phyloP scores from a whole-genome alignment of 2,113 vertebrate genomes.

The Natator depressus region DNA sequence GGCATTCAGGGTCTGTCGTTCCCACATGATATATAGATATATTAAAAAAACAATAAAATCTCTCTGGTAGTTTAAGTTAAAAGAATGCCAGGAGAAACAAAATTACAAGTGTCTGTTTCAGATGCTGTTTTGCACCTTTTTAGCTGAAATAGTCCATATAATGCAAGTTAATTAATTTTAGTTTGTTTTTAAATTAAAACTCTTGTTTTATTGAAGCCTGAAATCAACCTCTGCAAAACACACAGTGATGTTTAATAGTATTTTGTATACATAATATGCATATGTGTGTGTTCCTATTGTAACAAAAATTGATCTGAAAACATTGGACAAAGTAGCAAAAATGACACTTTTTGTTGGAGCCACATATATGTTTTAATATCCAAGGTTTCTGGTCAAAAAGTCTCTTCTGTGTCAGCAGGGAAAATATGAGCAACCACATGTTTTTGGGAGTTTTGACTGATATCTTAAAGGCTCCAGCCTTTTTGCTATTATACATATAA shows the following conservation, averaged over 20 bases:
- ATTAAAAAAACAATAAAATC: not conserved
- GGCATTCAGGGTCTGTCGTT: constrained; percentile 35
- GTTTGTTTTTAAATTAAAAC: not conserved
- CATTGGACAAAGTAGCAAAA: not conserved
- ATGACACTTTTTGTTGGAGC: not conserved
- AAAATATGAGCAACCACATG: constrained; percentile 47
- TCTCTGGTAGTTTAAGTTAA: not conserved
- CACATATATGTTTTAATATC: not conserved
- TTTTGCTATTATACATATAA: constrained; percentile 2
- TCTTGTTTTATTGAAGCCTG: not conserved
- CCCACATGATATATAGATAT: not conserved
- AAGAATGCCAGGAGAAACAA: not conserved
- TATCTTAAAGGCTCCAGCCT: constrained; percentile 30
- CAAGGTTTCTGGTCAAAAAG: not conserved
- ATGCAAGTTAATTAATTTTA: constrained; percentile 1
- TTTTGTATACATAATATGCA: not conserved
- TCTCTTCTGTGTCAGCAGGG: constrained; percentile 16
- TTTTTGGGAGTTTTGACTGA: constrained; percentile 11
- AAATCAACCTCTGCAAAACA: constrained; percentile 9
- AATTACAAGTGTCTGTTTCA: constrained; percentile 18
- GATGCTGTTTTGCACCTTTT: not conserved
- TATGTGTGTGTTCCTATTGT: not conserved
- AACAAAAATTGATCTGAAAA: constrained; percentile 16
- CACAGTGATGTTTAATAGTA: not conserved
- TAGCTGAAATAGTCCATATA: constrained; percentile 9